A percentile compares a stretch with the other conserved stretches of the same genome.
Conservation (phyloP, 2,113 vertebrate genomes). For the Butastur rufipennis region DNA sequence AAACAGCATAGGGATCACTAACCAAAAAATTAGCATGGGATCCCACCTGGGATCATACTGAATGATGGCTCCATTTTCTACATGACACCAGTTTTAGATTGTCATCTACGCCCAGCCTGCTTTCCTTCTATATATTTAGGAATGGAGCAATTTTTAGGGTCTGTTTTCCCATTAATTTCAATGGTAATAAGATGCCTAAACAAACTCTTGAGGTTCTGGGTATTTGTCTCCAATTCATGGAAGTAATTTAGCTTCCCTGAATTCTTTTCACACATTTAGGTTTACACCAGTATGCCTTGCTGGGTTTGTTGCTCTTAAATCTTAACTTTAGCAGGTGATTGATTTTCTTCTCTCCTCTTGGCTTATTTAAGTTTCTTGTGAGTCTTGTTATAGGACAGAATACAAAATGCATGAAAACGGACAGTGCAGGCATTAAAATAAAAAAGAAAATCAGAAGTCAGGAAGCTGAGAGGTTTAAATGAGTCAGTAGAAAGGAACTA, state of each 20-base stretch:
- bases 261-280: not conserved
- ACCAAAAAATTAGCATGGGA: not conserved
- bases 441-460: not conserved
- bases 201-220: not conserved
- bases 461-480: not conserved
- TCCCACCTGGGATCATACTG: not conserved
- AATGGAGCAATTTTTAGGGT: not conserved
- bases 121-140: not conserved
- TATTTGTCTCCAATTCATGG: not conserved
- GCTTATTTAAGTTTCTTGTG: not conserved
- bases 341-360: not conserved
- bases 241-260: not conserved
- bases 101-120: not conserved
- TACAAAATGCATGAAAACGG: not conserved
- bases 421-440: not conserved
- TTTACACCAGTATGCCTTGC: not conserved
- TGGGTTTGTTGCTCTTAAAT: not conserved
- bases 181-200: not conserved
- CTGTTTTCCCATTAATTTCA: not conserved
- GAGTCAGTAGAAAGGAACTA: not conserved
- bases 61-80: not conserved
- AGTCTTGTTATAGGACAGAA: not conserved
- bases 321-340: not conserved
- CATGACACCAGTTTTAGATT: not conserved
- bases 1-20: not conserved